These are phyloP conservation scores for Saturnia pavonia DNA, from an alignment of 2,888 invertebrate genomes.

Conservation along the genomic window DNA sequence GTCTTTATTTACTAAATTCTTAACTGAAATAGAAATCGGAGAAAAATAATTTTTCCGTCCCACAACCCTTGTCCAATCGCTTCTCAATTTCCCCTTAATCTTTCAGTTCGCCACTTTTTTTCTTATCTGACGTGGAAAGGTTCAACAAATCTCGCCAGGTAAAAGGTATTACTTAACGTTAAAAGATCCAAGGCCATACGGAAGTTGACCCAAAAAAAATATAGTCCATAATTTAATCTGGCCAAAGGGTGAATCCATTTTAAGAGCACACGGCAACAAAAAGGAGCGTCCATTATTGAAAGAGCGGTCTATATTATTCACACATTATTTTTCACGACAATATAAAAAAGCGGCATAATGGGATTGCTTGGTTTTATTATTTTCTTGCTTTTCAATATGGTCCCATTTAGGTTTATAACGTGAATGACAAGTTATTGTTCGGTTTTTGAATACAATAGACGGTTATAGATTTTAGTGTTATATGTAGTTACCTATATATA, in stretches of 20 bases:
- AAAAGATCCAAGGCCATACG: conserved; percentile 46
- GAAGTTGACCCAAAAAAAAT: conserved; percentile 57
- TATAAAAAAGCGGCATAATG: conserved; percentile 44
- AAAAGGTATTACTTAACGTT: conserved; percentile 51
- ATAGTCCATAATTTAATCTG: conserved; percentile 72
- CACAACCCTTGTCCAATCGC: conserved; percentile 33
- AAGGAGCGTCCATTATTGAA: conserved; percentile 67
- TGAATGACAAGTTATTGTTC: background rate
- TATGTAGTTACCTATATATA: background rate
- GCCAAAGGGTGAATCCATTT: conserved; percentile 69
- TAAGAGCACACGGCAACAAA: conserved; percentile 53
- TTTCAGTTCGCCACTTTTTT: conserved; percentile 46
- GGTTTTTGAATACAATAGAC: background rate
- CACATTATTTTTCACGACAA: conserved; percentile 61
- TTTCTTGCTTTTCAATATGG: conserved; percentile 21
- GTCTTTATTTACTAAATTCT: conserved; percentile 26
- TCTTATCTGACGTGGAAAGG: conserved; percentile 51
- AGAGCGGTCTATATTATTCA: conserved; percentile 56
- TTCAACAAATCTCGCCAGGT: conserved; percentile 51
- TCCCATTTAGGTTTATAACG: background rate
- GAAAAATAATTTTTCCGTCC: conserved; percentile 33
- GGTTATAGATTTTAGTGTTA: background rate
- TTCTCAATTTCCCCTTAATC: conserved; percentile 56
- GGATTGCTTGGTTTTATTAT: conserved; percentile 48
- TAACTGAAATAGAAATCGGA: conserved; percentile 24